phyloP scores from a whole-genome alignment of 2,888 invertebrate species.

The Eilema sororculum region DNA sequence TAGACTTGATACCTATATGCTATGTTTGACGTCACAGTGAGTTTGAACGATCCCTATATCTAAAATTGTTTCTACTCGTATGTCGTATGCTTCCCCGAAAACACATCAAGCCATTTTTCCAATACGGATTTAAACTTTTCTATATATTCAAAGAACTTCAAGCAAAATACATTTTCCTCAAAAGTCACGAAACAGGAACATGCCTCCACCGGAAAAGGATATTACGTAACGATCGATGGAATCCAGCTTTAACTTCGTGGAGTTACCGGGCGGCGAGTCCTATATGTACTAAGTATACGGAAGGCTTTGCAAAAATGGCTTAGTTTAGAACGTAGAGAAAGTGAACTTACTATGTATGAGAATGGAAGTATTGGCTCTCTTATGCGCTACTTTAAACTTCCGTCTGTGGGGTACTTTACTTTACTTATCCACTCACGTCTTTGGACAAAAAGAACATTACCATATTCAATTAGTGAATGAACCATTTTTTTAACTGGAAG shows the following conservation, averaged over 20 bases:
- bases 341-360: constrained; percentile 14
- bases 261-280: constrained; percentile 24
- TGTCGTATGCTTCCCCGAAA: not conserved
- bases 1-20: too few relatives aligned
- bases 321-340: constrained; percentile 19
- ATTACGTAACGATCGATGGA: constrained; percentile 34
- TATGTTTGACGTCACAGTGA: too few relatives aligned
- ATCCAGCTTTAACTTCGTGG: constrained; percentile 33
- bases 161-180: constrained; percentile 2
- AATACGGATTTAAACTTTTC: not conserved
- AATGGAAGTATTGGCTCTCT: not conserved
- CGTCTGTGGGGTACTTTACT: not conserved
- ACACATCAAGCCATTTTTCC: not conserved
- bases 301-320: constrained; percentile 21
- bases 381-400: constrained; percentile 2
- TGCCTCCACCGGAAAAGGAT: constrained; percentile 18
- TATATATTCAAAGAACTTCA: not conserved
- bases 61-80: not conserved
- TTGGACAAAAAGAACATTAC: too few relatives aligned
- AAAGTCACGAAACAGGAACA: constrained; percentile 7
- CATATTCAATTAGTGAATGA: not conserved
- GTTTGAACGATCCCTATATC: too few relatives aligned
- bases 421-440: not conserved
- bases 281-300: constrained; percentile 21
- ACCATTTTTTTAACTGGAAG: too few relatives aligned